Base-by-base conservation (phyloP, 2,888 invertebrate genomes). In the Drosophila leonis region DNA sequence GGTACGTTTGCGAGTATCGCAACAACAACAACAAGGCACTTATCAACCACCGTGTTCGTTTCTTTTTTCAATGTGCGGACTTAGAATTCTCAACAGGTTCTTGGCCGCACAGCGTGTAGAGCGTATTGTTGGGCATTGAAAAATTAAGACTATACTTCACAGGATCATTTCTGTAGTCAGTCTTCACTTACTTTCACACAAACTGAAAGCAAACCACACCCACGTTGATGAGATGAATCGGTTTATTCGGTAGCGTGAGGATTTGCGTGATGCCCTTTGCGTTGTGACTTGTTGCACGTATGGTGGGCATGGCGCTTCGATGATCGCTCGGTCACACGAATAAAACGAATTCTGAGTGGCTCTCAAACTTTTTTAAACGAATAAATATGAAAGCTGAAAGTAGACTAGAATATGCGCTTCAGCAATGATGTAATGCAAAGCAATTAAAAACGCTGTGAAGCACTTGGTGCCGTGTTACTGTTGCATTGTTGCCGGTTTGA, bases 91-190 rank as follows among this genome's bases (percentile, higher is more conserved):
- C 81, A 90, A 77, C n/a, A n/a, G 37, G 65, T 83, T 89, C 52
- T 65, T 31, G 24, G 6, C 4, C 0, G 9, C 9, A 2, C 12
- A 4, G 1, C 2, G 15, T 37, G 6, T 68, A 65, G 33, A 65
- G 37, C 12, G 24, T n/a, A 12, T 31, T 12, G 48, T 2, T 66
- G 39, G 55, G 49, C 20, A 0, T 1, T 10, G 37, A 55, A 44
- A 65, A 81, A 0, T 90, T 91, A 93, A 92, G 92, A 92, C 92
- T 93, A 92, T 92, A 92, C 94, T 95, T 94, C 94, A 94, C 94
- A 94, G 95, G 95, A 95, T 95, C 94, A 94, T 94, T 95, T 95
- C 95, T 95, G 95, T 94, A 95, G 95, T 95, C 93, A 93, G 94
- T 94, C 94, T 94, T 94, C 94, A 91, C 92, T 93, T 92, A 92